Evolutionary conservation across 2,888 invertebrate genomes (phyloP).

Genomic region (Serripes groenlandicus): DNA sequence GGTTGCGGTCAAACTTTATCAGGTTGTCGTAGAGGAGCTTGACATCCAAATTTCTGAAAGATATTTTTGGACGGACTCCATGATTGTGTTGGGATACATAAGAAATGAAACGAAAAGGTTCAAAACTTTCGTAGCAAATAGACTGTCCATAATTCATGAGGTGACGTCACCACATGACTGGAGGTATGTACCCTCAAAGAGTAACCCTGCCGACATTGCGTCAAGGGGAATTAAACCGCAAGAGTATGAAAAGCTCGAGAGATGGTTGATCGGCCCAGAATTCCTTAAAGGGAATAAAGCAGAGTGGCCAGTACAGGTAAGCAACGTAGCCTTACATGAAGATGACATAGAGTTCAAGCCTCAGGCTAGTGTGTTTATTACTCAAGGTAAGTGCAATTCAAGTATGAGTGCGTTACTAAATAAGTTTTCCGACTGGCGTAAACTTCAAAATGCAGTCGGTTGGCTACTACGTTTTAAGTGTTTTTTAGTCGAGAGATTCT

Average conservation of each 20-base stretch:
- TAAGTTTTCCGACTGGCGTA: background rate
- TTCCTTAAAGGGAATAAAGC: background rate
- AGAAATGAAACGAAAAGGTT: constrained; percentile 7
- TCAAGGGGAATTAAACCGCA: constrained; percentile 8
- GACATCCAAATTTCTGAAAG: constrained; percentile 8
- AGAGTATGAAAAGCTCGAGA: constrained; percentile 12
- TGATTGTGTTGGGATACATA: constrained; percentile 34
- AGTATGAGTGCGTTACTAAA: background rate
- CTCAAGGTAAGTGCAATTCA: constrained; percentile 26
- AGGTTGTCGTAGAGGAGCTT: constrained; percentile 4
- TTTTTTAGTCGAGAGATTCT: too few relatives aligned
- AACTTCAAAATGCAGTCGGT: constrained; percentile 14
- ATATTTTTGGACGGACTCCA: constrained; percentile 29
- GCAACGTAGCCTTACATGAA: constrained; percentile 15
- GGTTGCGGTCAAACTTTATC: constrained; percentile 2
- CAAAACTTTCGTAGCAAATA: constrained; percentile 42
- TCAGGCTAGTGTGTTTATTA: background rate
- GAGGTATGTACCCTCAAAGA: constrained; percentile 31
- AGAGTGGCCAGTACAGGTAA: constrained; percentile 29
- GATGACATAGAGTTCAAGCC: background rate
- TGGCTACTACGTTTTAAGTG: too few relatives aligned
- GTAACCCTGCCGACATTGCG: constrained; percentile 31
- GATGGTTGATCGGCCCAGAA: constrained; percentile 1
- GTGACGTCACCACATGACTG: constrained; percentile 35
- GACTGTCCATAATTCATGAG: constrained; percentile 37